These are phyloP conservation scores for Caenorhabditis zanzibari DNA, from an alignment of 2,888 invertebrate genomes.

Conservation along the genomic window DNA sequence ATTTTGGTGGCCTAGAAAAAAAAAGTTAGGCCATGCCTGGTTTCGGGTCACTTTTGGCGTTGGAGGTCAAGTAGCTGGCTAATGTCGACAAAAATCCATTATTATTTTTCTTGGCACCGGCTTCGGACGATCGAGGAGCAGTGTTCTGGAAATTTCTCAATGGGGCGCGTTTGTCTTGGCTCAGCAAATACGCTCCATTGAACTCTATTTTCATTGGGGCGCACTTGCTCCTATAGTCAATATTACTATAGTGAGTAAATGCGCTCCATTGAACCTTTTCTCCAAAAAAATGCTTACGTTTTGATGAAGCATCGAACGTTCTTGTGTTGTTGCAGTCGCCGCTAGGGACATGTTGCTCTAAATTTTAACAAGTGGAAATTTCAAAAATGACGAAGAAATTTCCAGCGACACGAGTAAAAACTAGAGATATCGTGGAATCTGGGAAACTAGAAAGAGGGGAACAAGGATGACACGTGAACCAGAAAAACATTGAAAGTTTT, in stretches of 20 bases:
- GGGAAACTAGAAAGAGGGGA: too few species aligned
- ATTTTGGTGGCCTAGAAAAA: not conserved
- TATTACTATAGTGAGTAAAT: not conserved
- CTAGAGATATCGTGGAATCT: too few species aligned
- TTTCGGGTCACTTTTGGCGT: conserved; percentile 41
- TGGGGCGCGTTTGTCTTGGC: not conserved
- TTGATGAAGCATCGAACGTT: conserved; percentile 26
- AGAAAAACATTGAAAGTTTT: too few species aligned
- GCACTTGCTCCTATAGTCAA: too few species aligned
- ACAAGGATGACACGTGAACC: too few species aligned
- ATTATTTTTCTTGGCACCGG: not conserved
- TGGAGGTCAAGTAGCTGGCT: conserved; percentile 60
- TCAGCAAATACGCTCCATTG: not conserved
- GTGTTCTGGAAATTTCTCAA: conserved; percentile 3
- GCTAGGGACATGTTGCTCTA: conserved; percentile 7
- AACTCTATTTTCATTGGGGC: not conserved
- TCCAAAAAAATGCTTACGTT: not conserved
- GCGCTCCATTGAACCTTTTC: not conserved
- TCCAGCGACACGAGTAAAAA: too few species aligned
- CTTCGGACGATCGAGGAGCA: conserved; percentile 16
- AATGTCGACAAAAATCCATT: conserved; percentile 59
- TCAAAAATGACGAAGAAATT: not conserved
- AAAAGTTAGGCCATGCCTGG: not conserved
- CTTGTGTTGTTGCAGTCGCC: not conserved
- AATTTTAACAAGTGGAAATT: not conserved